Evolutionary conservation across 2,113 vertebrate genomes (phyloP), one percentile per base, ranked within the genome.

Genomic region (Indicator indicator): DNA sequence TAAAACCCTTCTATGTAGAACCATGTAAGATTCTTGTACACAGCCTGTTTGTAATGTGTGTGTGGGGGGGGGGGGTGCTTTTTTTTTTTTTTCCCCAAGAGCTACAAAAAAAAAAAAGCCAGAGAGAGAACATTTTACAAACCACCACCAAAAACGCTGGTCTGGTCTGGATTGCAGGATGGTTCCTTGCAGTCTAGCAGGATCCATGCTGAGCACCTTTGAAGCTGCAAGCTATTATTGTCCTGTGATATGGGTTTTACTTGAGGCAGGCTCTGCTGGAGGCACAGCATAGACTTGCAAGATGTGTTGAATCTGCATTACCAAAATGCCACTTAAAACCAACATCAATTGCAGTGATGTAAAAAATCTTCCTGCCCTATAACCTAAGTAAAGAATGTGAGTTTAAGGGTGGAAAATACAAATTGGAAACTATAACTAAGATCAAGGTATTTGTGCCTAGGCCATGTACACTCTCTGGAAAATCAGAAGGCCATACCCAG

Each of bases 401-500:
- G 16, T 60, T 48, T 83, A 67, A 83, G 36, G 33, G 4, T 11
- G 16, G 7, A 8, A 9, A 80, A 62, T 13, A 64, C 1, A 56
- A 26, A 30, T 5, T 52, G 48, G 38, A 80, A 89, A 64, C 16
- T 33, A 8, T 17, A 82, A 55, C 56, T 44, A 55, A 74, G 73
- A 88, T 75, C 19, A 77, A 78, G 40, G 40, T 30, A 74, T 16
- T 59, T 21, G 28, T 26, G 76, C 67, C 59, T 58, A 36, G 6
- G 67, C 52, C 15, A 9, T 3, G 15, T 12, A n/a, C 38, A 28
- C 58, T 91, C 9, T 1, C 32, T 62, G 48, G 48, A 86, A 63
- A 86, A 93, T 59, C 83, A 84, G 60, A 62, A 93, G 83, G 73
- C 40, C 42, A 15, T 40, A 82, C n/a, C 70, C 46, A 46, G 62